phyloP scores from a whole-genome alignment of 2,888 invertebrate species.

The Acanthosoma haemorrhoidale region DNA sequence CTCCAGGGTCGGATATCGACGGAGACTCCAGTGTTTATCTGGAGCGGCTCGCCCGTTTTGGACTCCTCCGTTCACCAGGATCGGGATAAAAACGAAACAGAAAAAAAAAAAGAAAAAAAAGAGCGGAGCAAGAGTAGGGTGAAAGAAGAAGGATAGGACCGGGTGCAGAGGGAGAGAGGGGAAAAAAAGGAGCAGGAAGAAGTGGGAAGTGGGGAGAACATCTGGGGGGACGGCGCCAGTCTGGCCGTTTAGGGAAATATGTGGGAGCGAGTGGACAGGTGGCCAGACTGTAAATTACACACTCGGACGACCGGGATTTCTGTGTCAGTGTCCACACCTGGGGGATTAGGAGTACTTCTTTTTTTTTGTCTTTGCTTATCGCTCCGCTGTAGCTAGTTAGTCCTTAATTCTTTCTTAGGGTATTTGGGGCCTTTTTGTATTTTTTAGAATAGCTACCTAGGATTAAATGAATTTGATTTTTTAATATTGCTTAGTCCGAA shows the following conservation, averaged over 20 bases:
- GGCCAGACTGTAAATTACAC: conserved; percentile 25
- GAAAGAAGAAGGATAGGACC: not conserved
- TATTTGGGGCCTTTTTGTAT: too few relatives aligned
- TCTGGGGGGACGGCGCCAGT: conserved; percentile 27
- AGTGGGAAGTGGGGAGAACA: conserved; percentile 6
- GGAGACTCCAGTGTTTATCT: not conserved
- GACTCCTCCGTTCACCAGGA: not conserved
- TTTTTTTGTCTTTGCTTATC: not conserved
- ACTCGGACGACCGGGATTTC: not conserved
- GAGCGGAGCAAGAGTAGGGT: not conserved
- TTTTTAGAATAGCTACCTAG: too few relatives aligned
- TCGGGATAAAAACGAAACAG: not conserved
- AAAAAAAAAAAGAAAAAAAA: not conserved
- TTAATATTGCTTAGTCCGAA: too few relatives aligned
- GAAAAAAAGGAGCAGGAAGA: conserved; percentile 7
- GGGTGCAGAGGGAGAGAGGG: not conserved
- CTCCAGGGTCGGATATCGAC: not conserved
- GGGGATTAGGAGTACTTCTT: not conserved
- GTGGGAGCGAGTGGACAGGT: conserved; percentile 25
- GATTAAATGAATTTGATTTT: too few relatives aligned
- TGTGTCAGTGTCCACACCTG: conserved; percentile 7
- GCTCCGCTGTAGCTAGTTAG: not conserved
- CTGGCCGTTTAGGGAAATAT: conserved; percentile 27
- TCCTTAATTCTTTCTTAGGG: not conserved
- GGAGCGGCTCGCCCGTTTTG: conserved; percentile 17